A percentile compares a stretch with the other conserved stretches of the same genome.
These are phyloP conservation scores for Drosophila saltans DNA, from an alignment of 1,140 invertebrate genomes.

Conservation along the genomic window DNA sequence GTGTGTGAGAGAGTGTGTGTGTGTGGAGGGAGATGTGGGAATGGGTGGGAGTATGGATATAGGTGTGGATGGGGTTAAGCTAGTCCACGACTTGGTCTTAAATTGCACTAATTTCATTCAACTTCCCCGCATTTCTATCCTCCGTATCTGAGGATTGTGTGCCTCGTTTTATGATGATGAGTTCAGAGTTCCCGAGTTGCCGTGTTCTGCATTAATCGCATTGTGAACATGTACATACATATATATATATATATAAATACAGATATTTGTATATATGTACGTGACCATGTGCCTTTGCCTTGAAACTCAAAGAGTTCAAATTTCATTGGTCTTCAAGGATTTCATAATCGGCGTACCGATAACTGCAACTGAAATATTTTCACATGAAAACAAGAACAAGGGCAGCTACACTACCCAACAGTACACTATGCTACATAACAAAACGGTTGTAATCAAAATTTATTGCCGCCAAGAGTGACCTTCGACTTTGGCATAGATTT, in stretches of 20 bases:
- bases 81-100: constrained; percentile 44
- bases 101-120: constrained; percentile 75
- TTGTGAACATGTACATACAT: constrained; percentile 27
- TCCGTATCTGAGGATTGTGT: constrained; percentile 24
- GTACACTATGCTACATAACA: not conserved
- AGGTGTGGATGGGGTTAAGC: constrained; percentile 40
- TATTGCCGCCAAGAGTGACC: constrained; percentile 55
- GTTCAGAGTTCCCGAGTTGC: constrained; percentile 67
- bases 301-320: constrained; percentile 46
- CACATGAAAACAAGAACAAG: constrained; percentile 65
- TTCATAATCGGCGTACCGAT: constrained; percentile 51
- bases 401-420: not conserved
- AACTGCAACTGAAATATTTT: constrained; percentile 52
- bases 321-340: constrained; percentile 55
- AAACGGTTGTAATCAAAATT: constrained; percentile 54
- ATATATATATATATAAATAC: too few species aligned
- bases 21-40: not conserved
- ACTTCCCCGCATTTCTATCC: not conserved
- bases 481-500: constrained; percentile 55
- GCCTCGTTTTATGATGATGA: constrained; percentile 78
- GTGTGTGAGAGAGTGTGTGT: constrained; percentile 30
- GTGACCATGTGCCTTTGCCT: constrained; percentile 27
- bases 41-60: constrained; percentile 44
- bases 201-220: constrained; percentile 74
- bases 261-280: constrained; percentile 22